Evolutionary conservation across 2,113 vertebrate species (phyloP), one percentile per base, ranked within the genome.

Genomic region (Amphiprion ocellaris): DNA sequence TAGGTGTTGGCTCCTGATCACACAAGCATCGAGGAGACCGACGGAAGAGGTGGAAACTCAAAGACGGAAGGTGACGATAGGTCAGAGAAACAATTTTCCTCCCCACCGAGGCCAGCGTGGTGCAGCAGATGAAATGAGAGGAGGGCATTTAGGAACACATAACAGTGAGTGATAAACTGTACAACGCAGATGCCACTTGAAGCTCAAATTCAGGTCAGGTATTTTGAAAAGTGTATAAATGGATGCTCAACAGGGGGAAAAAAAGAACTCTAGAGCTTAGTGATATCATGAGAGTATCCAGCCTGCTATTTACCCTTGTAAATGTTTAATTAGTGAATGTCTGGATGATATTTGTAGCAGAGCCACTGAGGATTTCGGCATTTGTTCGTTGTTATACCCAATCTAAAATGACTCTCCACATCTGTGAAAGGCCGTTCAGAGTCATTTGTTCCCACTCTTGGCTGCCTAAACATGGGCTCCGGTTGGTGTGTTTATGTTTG

Each of bases 401-500:
- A 12, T 21, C 37, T 49, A 19, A 44, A 28, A 33, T 2, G 7
- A 60, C 16, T 19, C 24, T 28, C 6, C 26, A 50, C 14, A 16
- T 55, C 46, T 17, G 12, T 63, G 46, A 54, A 66, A 82, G 21
- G 64, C 28, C 0, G 2, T 8, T 59, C 37, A 17, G 9, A 81
- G 53, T 83, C 50, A 76, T 41, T 74, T 30, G 28, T 10, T 69
- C n/a, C 44, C 44, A 39, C 64, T 79, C 30, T 4, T 16, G 33
- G 37, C 70, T 69, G 70, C 26, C 55, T 79, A 63, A 86, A 72
- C 62, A 61, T 69, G 63, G 76, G 46, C 64, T 72, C 8, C 5
- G 41, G 24, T 61, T 60, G 64, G 59, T 64, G 50, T 74, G 78
- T 90, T 89, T 89, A 67, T 85, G 69, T 74, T 85, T 65, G 75